These are phyloP conservation scores for Orchesella flavescens DNA, from an alignment of 2,888 invertebrate genomes.

Conservation along the genomic window DNA sequence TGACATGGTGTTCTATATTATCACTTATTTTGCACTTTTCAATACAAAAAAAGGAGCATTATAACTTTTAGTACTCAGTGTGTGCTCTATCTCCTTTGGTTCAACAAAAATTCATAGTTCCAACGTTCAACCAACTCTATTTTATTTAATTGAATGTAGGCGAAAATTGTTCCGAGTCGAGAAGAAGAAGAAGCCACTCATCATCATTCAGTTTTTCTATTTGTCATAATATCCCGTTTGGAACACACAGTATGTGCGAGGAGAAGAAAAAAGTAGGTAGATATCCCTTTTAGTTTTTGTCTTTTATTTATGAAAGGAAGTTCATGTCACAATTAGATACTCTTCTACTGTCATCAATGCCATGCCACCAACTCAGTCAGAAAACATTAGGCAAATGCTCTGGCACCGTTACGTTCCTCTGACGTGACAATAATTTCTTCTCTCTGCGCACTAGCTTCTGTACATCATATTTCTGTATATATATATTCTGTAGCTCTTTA, in stretches of 20 bases:
- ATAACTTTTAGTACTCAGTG: too few species aligned
- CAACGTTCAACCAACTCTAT: neutral
- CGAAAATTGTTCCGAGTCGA: constrained; percentile 49
- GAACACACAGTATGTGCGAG: neutral
- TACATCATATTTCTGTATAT: too few species aligned
- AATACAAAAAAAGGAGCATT: too few species aligned
- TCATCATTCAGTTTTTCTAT: constrained; percentile 60
- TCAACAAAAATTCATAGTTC: neutral
- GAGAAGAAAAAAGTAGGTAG: neutral
- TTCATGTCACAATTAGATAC: constrained; percentile 28
- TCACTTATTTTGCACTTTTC: constrained; percentile 50
- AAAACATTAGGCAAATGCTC: constrained; percentile 18
- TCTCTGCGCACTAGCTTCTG: too few species aligned
- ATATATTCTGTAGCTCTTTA: too few species aligned
- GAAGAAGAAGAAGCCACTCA: constrained; percentile 40
- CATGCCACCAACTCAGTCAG: constrained; percentile 35
- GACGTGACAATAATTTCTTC: too few species aligned
- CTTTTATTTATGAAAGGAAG: constrained; percentile 58
- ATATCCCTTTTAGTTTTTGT: constrained; percentile 48
- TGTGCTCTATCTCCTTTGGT: neutral
- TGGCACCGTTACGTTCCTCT: neutral
- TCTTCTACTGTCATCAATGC: neutral
- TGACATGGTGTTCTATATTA: constrained; percentile 50
- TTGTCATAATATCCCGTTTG: constrained; percentile 56
- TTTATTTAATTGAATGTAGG: constrained; percentile 39